Conservation (phyloP, 2,888 invertebrate genomes). For the Melanostoma mellinum region DNA sequence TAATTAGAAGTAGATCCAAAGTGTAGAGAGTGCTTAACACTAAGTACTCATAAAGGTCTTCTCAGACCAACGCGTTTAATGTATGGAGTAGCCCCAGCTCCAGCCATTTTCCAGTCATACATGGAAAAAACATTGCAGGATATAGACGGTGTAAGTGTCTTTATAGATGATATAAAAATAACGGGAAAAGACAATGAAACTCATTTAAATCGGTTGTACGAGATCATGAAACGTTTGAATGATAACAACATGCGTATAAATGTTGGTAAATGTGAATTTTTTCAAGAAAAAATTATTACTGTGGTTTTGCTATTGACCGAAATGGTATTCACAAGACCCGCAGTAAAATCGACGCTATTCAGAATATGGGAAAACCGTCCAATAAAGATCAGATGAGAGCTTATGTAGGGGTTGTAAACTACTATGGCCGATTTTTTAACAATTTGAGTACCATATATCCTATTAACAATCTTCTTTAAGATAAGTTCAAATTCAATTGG, state of each 20-base stretch:
- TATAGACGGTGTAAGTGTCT: conserved; percentile 71
- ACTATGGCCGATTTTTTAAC: not conserved
- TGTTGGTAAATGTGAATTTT: not conserved
- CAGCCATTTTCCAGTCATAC: conserved; percentile 75
- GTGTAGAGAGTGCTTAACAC: conserved; percentile 74
- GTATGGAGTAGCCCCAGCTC: conserved; percentile 77
- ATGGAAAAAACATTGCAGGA: conserved; percentile 74
- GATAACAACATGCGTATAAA: not conserved
- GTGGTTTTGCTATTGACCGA: conserved; percentile 3
- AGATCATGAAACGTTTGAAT: not conserved
- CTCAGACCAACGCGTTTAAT: conserved; percentile 75
- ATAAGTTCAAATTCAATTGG: not conserved
- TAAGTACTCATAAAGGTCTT: conserved; percentile 77
- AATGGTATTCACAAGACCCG: not conserved
- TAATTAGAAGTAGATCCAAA: conserved; percentile 76
- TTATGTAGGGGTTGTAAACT: not conserved
- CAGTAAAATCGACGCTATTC: conserved; percentile 6
- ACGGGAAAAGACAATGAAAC: conserved; percentile 65
- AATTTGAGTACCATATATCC: conserved; percentile 7
- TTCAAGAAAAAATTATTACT: conserved; percentile 7
- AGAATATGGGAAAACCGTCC: not conserved
- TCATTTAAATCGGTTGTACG: not conserved
- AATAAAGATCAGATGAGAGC: not conserved
- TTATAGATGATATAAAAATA: conserved; percentile 75
- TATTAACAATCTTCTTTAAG: not conserved